Percentiles rank a stretch among this genome's conserved stretches.
Conservation (phyloP, 2,113 vertebrate species). For the Euleptes europaea region DNA sequence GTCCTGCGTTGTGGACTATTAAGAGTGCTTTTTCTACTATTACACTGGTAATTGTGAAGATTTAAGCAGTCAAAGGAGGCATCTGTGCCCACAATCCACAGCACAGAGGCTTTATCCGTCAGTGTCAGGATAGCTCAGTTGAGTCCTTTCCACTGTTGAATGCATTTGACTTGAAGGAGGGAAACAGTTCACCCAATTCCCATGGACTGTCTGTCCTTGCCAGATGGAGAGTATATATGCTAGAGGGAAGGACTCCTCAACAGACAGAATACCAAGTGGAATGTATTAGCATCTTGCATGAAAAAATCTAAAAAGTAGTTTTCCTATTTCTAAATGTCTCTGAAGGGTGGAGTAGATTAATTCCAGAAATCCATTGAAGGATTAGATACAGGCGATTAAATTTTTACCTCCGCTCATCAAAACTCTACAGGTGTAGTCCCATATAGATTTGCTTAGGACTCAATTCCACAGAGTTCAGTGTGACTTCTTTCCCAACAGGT, state of each 20-base stretch:
- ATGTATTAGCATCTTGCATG: neutral
- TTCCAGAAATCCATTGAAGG: slow-evolving; percentile 8
- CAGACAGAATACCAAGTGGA: neutral
- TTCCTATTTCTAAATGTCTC: neutral
- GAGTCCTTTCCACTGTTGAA: slow-evolving; percentile 10
- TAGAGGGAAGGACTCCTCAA: neutral
- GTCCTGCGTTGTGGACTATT: neutral
- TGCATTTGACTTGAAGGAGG: slow-evolving; percentile 47
- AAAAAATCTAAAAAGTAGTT: neutral
- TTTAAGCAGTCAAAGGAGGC: neutral
- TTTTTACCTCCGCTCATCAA: neutral
- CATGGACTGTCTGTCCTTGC: neutral
- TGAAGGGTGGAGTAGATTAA: neutral
- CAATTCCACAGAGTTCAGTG: neutral
- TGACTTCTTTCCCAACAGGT: neutral
- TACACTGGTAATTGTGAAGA: slow-evolving; percentile 3
- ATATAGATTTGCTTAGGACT: neutral
- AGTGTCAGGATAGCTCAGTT: neutral
- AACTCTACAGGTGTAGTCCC: neutral
- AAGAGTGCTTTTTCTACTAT: slow-evolving; percentile 13
- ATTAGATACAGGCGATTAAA: neutral
- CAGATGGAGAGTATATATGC: neutral
- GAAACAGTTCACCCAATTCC: slow-evolving; percentile 25
- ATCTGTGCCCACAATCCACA: slow-evolving; percentile 9
- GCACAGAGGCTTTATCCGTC: neutral